Conservation (phyloP, 2,888 invertebrate species). For the Eustalomyia histrio region DNA sequence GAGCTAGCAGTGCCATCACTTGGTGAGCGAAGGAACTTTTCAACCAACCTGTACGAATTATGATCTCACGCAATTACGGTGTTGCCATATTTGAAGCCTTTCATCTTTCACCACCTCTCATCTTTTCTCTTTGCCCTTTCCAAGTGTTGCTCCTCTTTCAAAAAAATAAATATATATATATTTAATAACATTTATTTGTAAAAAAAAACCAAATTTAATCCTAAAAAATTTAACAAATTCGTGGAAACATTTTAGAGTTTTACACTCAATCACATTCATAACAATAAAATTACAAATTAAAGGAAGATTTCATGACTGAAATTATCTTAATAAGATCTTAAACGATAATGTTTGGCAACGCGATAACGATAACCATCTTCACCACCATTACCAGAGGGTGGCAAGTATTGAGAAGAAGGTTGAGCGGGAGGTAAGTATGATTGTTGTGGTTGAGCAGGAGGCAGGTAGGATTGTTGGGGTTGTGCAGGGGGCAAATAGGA, state of each 20-base stretch:
- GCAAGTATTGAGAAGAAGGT: slow-evolving; percentile 45
- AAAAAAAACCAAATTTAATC: slow-evolving; percentile 11
- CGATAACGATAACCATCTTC: slow-evolving; percentile 68
- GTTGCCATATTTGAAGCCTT: too few species aligned
- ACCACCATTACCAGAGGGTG: slow-evolving; percentile 47
- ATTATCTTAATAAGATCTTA: slow-evolving; percentile 64
- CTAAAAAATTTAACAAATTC: slow-evolving; percentile 34
- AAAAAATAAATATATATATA: too few species aligned
- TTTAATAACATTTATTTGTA: slow-evolving; percentile 27
- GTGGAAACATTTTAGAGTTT: slow-evolving; percentile 9
- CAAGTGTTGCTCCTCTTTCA: too few species aligned
- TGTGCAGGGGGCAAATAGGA: slow-evolving; percentile 37
- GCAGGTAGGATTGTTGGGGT: slow-evolving; percentile 41
- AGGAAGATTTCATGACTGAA: background rate
- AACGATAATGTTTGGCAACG: slow-evolving; percentile 66
- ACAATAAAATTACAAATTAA: background rate
- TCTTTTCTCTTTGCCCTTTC: too few species aligned
- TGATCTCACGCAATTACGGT: too few species aligned
- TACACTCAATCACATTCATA: slow-evolving; percentile 18
- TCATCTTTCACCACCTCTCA: too few species aligned
- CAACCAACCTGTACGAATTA: too few species aligned
- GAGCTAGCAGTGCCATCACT: too few species aligned
- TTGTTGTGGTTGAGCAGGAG: slow-evolving; percentile 48
- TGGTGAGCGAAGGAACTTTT: too few species aligned
- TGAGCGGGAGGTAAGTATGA: slow-evolving; percentile 39